Base-by-base conservation (phyloP, 2,113 vertebrate genomes). In the Trogon melanurus region DNA sequence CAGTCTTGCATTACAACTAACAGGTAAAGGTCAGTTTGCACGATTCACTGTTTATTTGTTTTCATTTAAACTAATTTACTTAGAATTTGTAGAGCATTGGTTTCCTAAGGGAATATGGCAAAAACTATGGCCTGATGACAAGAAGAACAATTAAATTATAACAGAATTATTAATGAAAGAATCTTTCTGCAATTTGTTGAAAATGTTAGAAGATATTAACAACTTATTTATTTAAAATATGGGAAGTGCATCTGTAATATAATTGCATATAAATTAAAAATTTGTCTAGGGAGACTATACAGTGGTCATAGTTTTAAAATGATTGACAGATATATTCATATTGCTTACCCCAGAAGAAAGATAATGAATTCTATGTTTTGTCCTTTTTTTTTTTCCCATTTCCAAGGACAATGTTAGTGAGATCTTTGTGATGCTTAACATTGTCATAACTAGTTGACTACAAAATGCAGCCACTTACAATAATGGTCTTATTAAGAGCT, bases 51-150 rank as follows among this genome's bases (percentile, higher is more conserved):
- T 83, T 88, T 82, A 96, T 95, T 91, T 95, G 88, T 91, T 96
- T 96, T 95, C n/a, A 81, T 96, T 93, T 91, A 91, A 88, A 88
- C 16, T 96, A 88, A 95, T 95, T 94, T 85, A 74, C 51, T 90
- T 64, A 85, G 78, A 94, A 93, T 73, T 93, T 95, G 29, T 88
- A 79, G 41, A 75, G 22, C 30, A 47, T 14, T 84, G 1, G 10
- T 51, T 94, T 65, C 89, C 75, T 75, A 54, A 74, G 79, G 85
- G 26, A 69, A 81, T 79, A 38, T 6, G 74, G 34, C 9, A 92
- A 91, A 89, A 85, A 47, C 45, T 80, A n/a, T 94, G 61, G 93
- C 79, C 88, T 36, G n/a, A 79, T 80, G 87, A 71, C 65, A 88
- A 95, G 73, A 3, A 78, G 26, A 92, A 74, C 5, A 23, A 53